Evolutionary conservation across 2,797 vertebrate genomes (phyloP), one percentile per base, ranked within the genome.

Genomic region (Pteronotus mesoamericanus): DNA sequence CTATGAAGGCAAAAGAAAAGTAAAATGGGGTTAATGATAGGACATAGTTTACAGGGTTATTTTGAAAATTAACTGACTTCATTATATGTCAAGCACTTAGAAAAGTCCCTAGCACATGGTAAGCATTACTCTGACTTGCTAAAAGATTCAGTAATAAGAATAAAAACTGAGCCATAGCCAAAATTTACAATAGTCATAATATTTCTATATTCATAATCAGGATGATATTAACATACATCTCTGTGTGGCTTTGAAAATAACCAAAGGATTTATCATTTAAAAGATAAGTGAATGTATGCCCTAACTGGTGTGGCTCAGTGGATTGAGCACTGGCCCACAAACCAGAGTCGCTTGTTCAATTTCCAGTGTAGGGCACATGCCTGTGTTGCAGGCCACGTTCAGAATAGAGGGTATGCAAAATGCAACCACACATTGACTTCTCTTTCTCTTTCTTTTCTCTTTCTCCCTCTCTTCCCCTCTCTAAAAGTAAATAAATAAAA

Each of bases 211-310:
- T 61, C n/a, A 89, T 87, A 89, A 79, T 51, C 7, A 15, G 26
- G 39, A 19, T 75, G 6, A 18, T 15, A 8, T 84, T 80, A 74
- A 74, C 71, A 46, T 0, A 71, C 37, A 29, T 26, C 10, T 64
- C 3, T 72, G 57, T 61, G 14, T 87, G 39, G 24, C 29, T 88
- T 95, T 90, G 88, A 92, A 94, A 96, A 53, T 71, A 89, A 86
- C 34, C 68, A 61, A 88, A 75, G 42, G 91, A 86, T 24, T 89
- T 61, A 26, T 68, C 78, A 94, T 83, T 90, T 86, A n/a, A 92
- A 91, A 74, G 18, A 91, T 86, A 89, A 42, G 34, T 66, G 39
- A 89, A 44, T n/a, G n/a, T n/a, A n/a, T n/a, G n/a, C n/a, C n/a
- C n/a, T n/a, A n/a, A n/a, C n/a, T n/a, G n/a, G n/a, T n/a, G n/a